Evolutionary conservation across 1,140 invertebrate species (phyloP).

Genomic region (Atopsyche davidsoni): DNA sequence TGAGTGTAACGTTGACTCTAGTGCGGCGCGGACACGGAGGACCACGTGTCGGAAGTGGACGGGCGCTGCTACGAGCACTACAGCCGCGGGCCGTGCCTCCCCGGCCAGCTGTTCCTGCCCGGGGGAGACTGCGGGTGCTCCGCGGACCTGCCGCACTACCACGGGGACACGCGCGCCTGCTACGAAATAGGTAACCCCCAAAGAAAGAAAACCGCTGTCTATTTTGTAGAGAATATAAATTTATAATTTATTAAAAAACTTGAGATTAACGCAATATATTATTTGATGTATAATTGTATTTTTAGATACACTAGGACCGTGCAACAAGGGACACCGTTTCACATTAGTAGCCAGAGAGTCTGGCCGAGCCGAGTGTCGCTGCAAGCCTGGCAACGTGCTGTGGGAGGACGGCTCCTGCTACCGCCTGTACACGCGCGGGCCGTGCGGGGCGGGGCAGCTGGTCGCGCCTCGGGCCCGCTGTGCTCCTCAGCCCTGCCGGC

Average conservation of each 20-base stretch:
- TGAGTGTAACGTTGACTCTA: slow-evolving; percentile 17
- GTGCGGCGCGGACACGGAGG: slow-evolving; percentile 43
- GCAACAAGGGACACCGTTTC: slow-evolving; percentile 63
- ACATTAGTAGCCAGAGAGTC: slow-evolving; percentile 41
- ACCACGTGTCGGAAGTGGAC: slow-evolving; percentile 48
- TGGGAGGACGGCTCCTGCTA: slow-evolving; percentile 67
- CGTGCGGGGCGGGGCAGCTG: slow-evolving; percentile 61
- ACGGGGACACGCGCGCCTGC: slow-evolving; percentile 59
- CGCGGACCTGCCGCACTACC: slow-evolving; percentile 62
- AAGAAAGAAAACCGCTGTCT: no score
- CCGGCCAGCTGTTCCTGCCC: slow-evolving; percentile 68
- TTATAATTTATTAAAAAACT: background rate
- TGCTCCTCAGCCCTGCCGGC: slow-evolving; percentile 60
- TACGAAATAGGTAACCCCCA: slow-evolving; percentile 63
- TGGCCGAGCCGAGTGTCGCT: slow-evolving; percentile 53
- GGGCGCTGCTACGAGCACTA: slow-evolving; percentile 71
- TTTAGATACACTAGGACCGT: slow-evolving; percentile 61
- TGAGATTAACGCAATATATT: no score
- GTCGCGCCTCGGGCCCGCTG: slow-evolving; percentile 56
- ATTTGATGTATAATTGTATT: slow-evolving; percentile 18
- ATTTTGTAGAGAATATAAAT: background rate
- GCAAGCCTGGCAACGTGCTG: slow-evolving; percentile 63
- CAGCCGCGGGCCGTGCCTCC: slow-evolving; percentile 66
- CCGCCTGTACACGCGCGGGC: slow-evolving; percentile 67
- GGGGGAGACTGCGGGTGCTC: slow-evolving; percentile 66